phyloP scores from a whole-genome alignment of 1,140 invertebrate species.

The Penaeus indicus region DNA sequence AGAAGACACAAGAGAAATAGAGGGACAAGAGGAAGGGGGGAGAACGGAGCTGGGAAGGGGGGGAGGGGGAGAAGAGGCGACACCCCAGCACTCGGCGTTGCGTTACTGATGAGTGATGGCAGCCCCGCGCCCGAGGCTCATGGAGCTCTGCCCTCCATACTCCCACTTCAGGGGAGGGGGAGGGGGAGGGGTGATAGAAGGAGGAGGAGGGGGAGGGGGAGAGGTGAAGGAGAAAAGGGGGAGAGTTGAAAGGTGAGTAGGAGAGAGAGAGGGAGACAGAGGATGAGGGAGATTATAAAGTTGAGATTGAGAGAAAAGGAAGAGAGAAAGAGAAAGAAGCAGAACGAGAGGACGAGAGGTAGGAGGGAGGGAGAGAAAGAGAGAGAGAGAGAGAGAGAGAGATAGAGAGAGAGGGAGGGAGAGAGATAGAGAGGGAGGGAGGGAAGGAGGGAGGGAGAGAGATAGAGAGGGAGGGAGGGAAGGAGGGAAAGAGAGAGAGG shows the following conservation, averaged over 20 bases:
- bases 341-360: not conserved
- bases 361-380: not conserved
- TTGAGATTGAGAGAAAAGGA: not conserved
- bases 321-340: not conserved
- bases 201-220: conserved; percentile 24
- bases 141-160: no score
- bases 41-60: no score
- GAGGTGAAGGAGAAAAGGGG: not conserved
- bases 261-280: conserved; percentile 1
- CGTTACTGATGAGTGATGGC: no score
- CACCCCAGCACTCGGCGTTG: no score
- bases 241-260: not conserved
- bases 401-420: conserved; percentile 1
- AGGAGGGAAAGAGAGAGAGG: conserved; percentile 29
- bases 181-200: conserved; percentile 13
- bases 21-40: no score
- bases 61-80: no score
- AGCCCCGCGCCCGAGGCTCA: no score
- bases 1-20: no score
- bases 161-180: conserved; percentile 7
- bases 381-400: not conserved
- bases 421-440: conserved; percentile 2
- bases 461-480: conserved; percentile 25
- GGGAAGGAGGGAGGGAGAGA: not conserved
- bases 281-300: not conserved